Evolutionary conservation across 2,888 invertebrate species (phyloP).

Genomic region (Hecatera dysodea): DNA sequence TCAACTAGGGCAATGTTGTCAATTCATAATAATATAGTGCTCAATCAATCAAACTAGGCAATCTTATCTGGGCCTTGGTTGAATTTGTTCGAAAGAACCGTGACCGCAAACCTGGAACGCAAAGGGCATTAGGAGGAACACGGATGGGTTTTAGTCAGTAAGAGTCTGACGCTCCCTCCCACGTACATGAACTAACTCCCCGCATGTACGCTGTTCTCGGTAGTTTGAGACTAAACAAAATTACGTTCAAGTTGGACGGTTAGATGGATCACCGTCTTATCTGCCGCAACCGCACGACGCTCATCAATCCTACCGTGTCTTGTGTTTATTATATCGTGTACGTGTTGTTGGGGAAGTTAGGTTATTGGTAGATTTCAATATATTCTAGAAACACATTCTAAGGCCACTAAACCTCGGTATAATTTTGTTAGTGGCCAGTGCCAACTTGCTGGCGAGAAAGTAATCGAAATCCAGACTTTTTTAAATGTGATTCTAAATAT

Average conservation of each 20-base stretch:
- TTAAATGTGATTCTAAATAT: too few species aligned
- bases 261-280: slow-evolving; percentile 63
- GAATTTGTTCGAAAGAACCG: too few species aligned
- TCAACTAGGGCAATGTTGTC: slow-evolving; percentile 39
- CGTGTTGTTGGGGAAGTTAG: not conserved
- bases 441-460: too few species aligned
- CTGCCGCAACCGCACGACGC: slow-evolving; percentile 35
- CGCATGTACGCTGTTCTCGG: not conserved
- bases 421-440: too few species aligned
- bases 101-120: too few species aligned
- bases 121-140: too few species aligned
- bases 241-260: slow-evolving; percentile 54
- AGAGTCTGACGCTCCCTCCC: too few species aligned
- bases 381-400: not conserved
- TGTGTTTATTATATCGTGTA: slow-evolving; percentile 51
- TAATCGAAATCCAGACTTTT: too few species aligned
- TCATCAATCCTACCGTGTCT: slow-evolving; percentile 60
- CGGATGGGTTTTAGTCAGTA: too few species aligned
- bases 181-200: slow-evolving; percentile 15
- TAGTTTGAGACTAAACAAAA: slow-evolving; percentile 59
- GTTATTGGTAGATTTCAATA: accelerated
- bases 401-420: too few species aligned
- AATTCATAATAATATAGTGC: slow-evolving; percentile 28
- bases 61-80: too few species aligned
- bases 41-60: slow-evolving; percentile 34